Evolutionary conservation across 2,113 vertebrate genomes (phyloP), one percentile per base, ranked within the genome.

Genomic region (Urocitellus parryii): DNA sequence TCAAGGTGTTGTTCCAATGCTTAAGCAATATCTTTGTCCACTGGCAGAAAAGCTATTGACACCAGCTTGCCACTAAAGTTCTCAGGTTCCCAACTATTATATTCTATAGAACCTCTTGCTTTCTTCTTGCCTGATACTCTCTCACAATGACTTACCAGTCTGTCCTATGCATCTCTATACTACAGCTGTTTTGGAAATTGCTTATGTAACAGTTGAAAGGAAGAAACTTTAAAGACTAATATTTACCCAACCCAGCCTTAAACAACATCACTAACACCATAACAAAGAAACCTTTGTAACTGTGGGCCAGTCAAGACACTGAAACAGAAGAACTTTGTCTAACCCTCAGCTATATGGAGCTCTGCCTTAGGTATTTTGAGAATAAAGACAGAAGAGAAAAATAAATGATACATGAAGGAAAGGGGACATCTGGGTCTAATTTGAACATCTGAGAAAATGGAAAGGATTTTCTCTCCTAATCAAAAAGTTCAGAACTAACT

Each of bases 251-350:
- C n/a, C 32, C 65, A 88, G 51, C n/a, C 63, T 79, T 96, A 56
- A 97, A 82, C 61, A 93, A 88, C 14, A n/a, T 95, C 86, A 84
- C 58, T 77, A 89, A 92, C 61, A 91, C 76, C 8, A 24, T 20
- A 84, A 97, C 87, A 94, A 96, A 97, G 92, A 96, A 42, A 16
- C 1, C 88, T 94, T 93, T 95, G 81, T 97, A 80, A 91, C 37
- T 24, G 72, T 45, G 6, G 51, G 51, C 70, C 51, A 90, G 84
- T 83, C 61, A 56, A 89, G 79, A 88, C 78, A 78, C n/a, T 53
- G 27, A 92, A 56, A 78, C 32, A 6, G 85, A 91, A 91, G 87
- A 95, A 94, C 29, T 87, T 67, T 89, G 48, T 81, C 78, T 92
- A 45, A 87, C 48, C 72, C 34, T 48, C 20, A 79, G 83, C 70